phyloP scores from a whole-genome alignment of 2,888 invertebrate genomes.

The Coelopa pilipes region DNA sequence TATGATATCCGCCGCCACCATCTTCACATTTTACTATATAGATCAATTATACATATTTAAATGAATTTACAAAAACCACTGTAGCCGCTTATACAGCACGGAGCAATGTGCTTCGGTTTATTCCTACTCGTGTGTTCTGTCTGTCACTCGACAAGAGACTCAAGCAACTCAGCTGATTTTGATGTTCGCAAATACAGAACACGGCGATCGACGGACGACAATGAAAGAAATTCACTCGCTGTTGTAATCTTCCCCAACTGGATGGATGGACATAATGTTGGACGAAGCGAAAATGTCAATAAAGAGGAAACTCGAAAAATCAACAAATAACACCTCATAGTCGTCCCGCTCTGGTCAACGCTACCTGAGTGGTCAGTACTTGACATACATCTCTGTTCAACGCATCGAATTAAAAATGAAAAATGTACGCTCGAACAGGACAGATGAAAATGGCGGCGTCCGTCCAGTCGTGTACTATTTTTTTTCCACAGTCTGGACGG shows the following conservation, averaged over 20 bases:
- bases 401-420: slow-evolving; percentile 21
- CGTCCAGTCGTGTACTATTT: slow-evolving; percentile 35
- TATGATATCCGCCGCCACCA: too few relatives aligned
- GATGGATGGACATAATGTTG: slow-evolving; percentile 36
- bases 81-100: slow-evolving; percentile 14
- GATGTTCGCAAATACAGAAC: slow-evolving; percentile 12
- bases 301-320: slow-evolving; percentile 45
- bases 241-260: slow-evolving; percentile 29
- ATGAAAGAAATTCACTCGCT: background rate
- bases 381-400: slow-evolving; percentile 32
- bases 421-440: slow-evolving; percentile 41
- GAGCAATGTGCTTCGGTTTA: background rate
- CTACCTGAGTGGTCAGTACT: background rate
- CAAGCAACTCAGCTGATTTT: slow-evolving; percentile 31
- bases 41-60: background rate
- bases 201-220: too few relatives aligned
- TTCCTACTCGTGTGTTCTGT: background rate
- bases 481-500: slow-evolving; percentile 2
- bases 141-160: background rate
- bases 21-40: background rate
- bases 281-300: slow-evolving; percentile 37
- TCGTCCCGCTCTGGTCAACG: slow-evolving; percentile 1
- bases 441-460: slow-evolving; percentile 48
- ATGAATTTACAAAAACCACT: background rate
- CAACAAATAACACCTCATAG: slow-evolving; percentile 41